These are phyloP conservation scores for Typhlomys cinereus DNA, from an alignment of 2,113 vertebrate genomes.

Conservation along the genomic window DNA sequence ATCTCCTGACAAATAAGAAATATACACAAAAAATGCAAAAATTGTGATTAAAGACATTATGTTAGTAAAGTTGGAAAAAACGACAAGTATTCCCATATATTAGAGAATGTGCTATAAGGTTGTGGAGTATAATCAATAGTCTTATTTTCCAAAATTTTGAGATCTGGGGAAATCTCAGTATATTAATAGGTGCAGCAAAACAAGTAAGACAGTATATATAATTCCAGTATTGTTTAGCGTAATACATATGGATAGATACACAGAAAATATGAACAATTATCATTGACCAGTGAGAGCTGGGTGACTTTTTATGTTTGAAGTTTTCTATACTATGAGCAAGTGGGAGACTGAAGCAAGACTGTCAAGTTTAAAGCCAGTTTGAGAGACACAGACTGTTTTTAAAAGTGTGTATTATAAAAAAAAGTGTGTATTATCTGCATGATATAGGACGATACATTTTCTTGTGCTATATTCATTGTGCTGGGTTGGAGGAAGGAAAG, in stretches of 20 bases:
- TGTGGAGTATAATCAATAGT: constrained; percentile 8
- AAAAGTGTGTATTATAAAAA: background rate
- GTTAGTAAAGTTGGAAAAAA: background rate
- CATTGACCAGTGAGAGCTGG: background rate
- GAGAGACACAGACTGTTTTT: too few species aligned
- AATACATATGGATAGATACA: background rate
- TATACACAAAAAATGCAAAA: constrained; percentile 13
- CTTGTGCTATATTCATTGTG: constrained; percentile 5
- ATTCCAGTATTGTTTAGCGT: background rate
- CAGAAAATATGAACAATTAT: background rate
- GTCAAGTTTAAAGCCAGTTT: background rate
- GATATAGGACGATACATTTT: background rate
- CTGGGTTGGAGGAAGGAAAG: background rate
- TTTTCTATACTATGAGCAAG: background rate
- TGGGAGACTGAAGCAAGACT: background rate
- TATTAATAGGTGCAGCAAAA: constrained; percentile 23
- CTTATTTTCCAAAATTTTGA: background rate
- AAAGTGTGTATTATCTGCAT: background rate
- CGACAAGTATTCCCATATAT: background rate
- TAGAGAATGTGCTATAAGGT: background rate
- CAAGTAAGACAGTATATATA: background rate
- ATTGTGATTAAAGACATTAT: background rate
- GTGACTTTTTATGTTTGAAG: constrained; percentile 31
- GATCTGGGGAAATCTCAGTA: background rate
- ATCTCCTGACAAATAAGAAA: constrained; percentile 18